These are phyloP conservation scores for Eulithis testata DNA, from an alignment of 2,888 invertebrate genomes.

Conservation along the genomic window DNA sequence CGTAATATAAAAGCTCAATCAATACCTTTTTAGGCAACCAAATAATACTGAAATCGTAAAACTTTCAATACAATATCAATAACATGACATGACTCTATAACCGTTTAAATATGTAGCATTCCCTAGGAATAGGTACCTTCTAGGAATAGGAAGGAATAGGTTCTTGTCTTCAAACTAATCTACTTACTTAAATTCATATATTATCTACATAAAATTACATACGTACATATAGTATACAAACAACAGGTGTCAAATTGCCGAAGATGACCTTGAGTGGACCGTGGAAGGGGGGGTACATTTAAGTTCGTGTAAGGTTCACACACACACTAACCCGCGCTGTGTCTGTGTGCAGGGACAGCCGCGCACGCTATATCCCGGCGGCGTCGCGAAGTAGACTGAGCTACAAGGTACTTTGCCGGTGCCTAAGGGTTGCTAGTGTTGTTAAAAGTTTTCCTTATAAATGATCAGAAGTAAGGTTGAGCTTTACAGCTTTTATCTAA, in stretches of 20 bases:
- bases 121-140: neutral
- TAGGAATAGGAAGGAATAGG: too few relatives aligned
- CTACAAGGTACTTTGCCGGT: slow-evolving; percentile 55
- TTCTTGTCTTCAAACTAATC: neutral
- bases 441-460: slow-evolving; percentile 47
- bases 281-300: slow-evolving; percentile 58
- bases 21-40: too few relatives aligned
- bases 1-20: too few relatives aligned
- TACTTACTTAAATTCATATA: slow-evolving; percentile 23
- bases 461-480: neutral
- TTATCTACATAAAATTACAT: slow-evolving; percentile 58
- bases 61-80: too few relatives aligned
- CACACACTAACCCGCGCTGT: slow-evolving; percentile 73
- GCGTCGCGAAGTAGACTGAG: slow-evolving; percentile 68
- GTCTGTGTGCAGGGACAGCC: slow-evolving; percentile 46
- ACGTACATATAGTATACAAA: slow-evolving; percentile 65
- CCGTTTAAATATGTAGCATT: neutral
- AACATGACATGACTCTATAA: too few relatives aligned
- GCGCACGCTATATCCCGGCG: slow-evolving; percentile 54
- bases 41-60: too few relatives aligned
- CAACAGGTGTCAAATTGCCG: slow-evolving; percentile 77
- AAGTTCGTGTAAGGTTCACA: slow-evolving; percentile 63
- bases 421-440: slow-evolving; percentile 66
- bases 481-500: neutral
- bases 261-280: slow-evolving; percentile 70